These are phyloP conservation scores for Anolis carolinensis DNA, from an alignment of 2,113 vertebrate genomes.

Conservation along the genomic window DNA sequence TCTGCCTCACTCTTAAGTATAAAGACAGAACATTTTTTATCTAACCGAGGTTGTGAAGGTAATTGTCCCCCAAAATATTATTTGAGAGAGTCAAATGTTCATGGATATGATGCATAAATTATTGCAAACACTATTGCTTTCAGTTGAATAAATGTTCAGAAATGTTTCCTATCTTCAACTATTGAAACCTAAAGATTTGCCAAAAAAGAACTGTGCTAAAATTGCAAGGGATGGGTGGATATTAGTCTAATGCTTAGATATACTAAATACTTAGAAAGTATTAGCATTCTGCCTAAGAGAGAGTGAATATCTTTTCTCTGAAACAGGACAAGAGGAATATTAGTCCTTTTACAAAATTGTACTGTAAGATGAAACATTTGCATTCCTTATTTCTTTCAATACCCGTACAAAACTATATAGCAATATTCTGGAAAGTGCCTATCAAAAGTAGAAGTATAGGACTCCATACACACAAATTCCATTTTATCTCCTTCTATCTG, in stretches of 20 bases:
- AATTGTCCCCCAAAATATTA: conserved; percentile 56
- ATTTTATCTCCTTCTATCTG: conserved; percentile 22
- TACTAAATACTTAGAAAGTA: conserved; percentile 17
- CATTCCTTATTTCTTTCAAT: background rate
- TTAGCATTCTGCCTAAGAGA: conserved; percentile 22
- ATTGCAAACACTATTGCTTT: conserved; percentile 43
- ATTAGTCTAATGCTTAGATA: background rate
- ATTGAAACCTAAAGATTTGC: conserved; percentile 48
- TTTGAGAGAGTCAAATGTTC: conserved; percentile 35
- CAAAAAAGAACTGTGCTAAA: conserved; percentile 39
- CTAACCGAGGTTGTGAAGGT: conserved; percentile 45
- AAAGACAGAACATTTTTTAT: conserved; percentile 46
- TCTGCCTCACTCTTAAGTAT: background rate
- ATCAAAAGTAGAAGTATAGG: background rate
- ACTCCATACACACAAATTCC: background rate
- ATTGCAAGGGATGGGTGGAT: background rate
- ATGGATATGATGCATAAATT: conserved; percentile 41
- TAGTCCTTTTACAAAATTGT: background rate
- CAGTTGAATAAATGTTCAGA: conserved; percentile 42
- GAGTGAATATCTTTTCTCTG: background rate
- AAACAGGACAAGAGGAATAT: background rate
- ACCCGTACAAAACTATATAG: conserved; percentile 17
- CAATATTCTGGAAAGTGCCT: conserved; percentile 15
- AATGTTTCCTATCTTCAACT: conserved; percentile 36
- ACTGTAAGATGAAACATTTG: conserved; percentile 2